Evolutionary conservation across 2,797 vertebrate species (phyloP), one percentile per base, ranked within the genome.

Genomic region (Enteromius mattozi): DNA sequence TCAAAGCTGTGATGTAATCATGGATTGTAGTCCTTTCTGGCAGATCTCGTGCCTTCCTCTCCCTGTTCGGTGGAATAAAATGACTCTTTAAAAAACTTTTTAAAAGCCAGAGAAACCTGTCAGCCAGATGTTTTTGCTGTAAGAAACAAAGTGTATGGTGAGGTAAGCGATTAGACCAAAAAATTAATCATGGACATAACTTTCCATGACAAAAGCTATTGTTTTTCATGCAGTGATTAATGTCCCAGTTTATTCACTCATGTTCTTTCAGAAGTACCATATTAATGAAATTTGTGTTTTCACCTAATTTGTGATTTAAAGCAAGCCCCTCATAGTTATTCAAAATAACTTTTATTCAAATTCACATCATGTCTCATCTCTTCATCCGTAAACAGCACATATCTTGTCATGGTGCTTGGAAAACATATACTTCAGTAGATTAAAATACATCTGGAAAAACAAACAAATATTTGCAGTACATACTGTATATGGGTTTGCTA

Each of bases 61-160:
- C 94, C 92, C 92, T 94, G 94, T 95, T 94, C 91, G 90, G 90
- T 90, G 93, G 92, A 95, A 94, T 92, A 92, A 94, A 94, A 95
- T 94, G 91, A 95, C 93, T 94, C 94, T 90, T 91, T 83, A 35
- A 85, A 76, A 83, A 33, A 45, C 24, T 16, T 87, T 84, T 85
- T 91, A 91, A 90, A 92, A 91, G 89, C 94, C 88, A 89, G 89
- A 90, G 86, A 91, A 93, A 94, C 92, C 94, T 96, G 92, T 93
- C 91, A 90, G 91, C 96, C 97, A 98, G 96, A 97, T 97, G 96
- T 95, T 94, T 85, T 96, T 93, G 95, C 94, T 96, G 95, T 96
- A 96, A 93, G 95, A 94, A 96, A 95, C 94, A 93, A 95, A 96
- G 92, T 94, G 93, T 91, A 94, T 94, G 92, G 94, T 96, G 96